Conservation (phyloP, 2,888 invertebrate species). For the Bruchidius siliquastri region DNA sequence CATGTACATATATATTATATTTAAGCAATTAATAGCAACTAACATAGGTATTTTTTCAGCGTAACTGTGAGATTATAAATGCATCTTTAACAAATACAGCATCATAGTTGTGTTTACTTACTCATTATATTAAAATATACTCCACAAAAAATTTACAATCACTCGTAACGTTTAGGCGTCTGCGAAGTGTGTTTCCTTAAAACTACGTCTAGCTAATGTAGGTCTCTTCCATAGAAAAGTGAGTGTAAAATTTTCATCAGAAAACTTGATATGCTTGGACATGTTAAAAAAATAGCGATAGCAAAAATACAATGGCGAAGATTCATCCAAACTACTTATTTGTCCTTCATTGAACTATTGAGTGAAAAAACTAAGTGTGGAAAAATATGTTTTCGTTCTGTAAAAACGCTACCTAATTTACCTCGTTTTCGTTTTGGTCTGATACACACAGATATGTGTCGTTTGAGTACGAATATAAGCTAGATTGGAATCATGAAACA, state of each 20-base stretch:
- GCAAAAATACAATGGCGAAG: slow-evolving; percentile 1
- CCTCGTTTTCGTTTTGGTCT: slow-evolving; percentile 32
- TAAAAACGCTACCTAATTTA: slow-evolving; percentile 34
- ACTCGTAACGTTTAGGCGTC: background rate
- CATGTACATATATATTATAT: slow-evolving; percentile 35
- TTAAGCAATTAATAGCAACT: slow-evolving; percentile 33
- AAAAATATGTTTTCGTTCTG: slow-evolving; percentile 36
- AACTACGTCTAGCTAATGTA: background rate
- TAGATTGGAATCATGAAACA: background rate
- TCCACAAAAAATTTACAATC: slow-evolving; percentile 23
- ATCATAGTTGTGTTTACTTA: slow-evolving; percentile 6
- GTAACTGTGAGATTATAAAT: slow-evolving; percentile 23
- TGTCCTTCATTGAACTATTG: slow-evolving; percentile 23
- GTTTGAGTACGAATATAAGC: slow-evolving; percentile 21
- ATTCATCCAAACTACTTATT: slow-evolving; percentile 14
- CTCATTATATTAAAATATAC: slow-evolving; percentile 24
- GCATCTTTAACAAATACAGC: slow-evolving; percentile 11
- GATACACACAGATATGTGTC: slow-evolving; percentile 38
- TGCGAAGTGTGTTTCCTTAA: background rate
- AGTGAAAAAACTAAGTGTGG: slow-evolving; percentile 38
- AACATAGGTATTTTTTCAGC: slow-evolving; percentile 22
- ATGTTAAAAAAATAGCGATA: slow-evolving; percentile 1
- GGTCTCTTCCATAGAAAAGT: background rate
- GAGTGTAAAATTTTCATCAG: slow-evolving; percentile 1
- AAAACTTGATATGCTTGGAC: background rate